Conservation (phyloP, 92 coral and sea anemone genomes). For the Anthopleura xanthogrammica region DNA sequence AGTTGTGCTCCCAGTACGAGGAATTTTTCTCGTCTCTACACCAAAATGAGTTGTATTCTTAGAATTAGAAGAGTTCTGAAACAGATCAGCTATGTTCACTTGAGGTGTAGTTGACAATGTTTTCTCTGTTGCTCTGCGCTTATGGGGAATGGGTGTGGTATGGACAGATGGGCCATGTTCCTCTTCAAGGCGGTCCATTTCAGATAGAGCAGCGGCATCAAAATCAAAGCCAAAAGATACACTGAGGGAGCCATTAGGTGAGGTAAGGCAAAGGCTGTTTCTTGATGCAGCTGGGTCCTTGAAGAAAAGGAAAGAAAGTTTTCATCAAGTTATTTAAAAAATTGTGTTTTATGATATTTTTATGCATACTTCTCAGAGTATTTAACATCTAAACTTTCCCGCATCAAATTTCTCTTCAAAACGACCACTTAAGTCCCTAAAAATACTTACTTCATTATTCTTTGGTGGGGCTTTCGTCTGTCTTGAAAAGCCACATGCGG, state of each 20-base stretch:
- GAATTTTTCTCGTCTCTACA: not conserved
- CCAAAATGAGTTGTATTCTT: not conserved
- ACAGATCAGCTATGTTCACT: not conserved
- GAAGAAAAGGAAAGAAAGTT: not conserved
- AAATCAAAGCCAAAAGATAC: conserved; percentile 93
- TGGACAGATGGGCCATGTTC: conserved; percentile 37
- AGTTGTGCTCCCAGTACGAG: conserved; percentile 2
- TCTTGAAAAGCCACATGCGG: not conserved
- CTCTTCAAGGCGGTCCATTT: conserved; percentile 80
- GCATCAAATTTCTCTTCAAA: not conserved
- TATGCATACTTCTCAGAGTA: not conserved
- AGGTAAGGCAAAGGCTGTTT: conserved; percentile 6
- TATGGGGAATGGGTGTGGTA: conserved; percentile 35
- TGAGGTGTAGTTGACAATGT: not conserved
- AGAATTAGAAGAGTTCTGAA: conserved; percentile 3
- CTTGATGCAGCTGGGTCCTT: not conserved
- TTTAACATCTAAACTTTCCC: no score
- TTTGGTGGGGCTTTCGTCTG: not conserved
- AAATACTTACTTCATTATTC: not conserved
- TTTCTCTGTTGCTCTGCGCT: conserved; percentile 14
- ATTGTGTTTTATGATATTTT: not conserved
- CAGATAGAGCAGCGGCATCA: conserved; percentile 86
- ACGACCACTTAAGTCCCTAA: not conserved
- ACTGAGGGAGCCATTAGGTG: conserved; percentile 51
- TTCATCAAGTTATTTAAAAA: not conserved